Base-by-base conservation (phyloP, 2,888 invertebrate species). In the Cantharis lateralis region DNA sequence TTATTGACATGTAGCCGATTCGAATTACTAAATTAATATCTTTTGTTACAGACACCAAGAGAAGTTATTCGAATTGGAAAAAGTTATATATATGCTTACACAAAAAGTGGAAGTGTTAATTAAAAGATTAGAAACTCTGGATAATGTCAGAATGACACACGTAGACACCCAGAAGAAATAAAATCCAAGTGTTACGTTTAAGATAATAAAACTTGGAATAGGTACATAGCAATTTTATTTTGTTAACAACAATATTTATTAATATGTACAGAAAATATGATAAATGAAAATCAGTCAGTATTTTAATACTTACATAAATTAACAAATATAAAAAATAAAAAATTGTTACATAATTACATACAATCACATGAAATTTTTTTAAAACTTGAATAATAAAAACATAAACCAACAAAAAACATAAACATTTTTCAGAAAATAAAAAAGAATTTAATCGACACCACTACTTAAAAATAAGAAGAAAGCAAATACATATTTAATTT, bases 31-130 rank as follows among this genome's bases (percentile, higher is more conserved):
- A 20, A 20, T 4, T 20, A 20, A 20, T 20, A 20, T 20, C 3
- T 20, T 20, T 20, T 24, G 48, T 48, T 48, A 72, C 70, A 87
- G 87, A 16, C 87, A 87, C 83, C 86, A 87, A 80, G 83, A 85
- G 70, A 77, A 82, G 24, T 78, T 86, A 62, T 82, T 84, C 62
- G 81, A 83, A 70, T 84, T 87, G 71, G 86, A 86, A 74, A 79
- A 75, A 61, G 79, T 81, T 0, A 82, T 86, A 62, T 74, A 76
- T 10, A 48, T 78, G n/a, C 80, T 86, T 61, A 83, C 82, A 7
- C 75, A 76, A 11, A 82, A 82, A 76, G 78, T 87, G 5, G 83
- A 85, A 68, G 68, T 62, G 13, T 74, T 87, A 62, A 68, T 86
- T 7, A 68, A 76, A 62, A 85, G 85, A 77, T 71, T 87, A 63